phyloP scores from a whole-genome alignment of 1,140 invertebrate genomes.

The Drosophila aff. region DNA sequence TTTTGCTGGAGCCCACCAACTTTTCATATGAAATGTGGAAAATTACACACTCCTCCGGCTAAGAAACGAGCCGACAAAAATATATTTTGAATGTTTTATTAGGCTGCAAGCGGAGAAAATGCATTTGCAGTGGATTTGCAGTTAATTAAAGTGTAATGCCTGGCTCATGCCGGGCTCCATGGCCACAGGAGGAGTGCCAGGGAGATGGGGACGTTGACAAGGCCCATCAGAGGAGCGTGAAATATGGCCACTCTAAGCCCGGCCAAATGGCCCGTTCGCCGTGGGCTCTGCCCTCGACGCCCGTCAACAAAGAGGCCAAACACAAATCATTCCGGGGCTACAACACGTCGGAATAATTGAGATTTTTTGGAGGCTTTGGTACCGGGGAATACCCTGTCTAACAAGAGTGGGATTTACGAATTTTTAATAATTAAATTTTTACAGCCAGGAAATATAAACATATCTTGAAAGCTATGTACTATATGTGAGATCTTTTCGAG shows the following conservation, averaged over 20 bases:
- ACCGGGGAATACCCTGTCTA: background rate
- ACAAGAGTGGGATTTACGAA: background rate
- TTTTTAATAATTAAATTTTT: background rate
- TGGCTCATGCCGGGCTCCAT: conserved; percentile 2
- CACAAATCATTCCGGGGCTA: conserved; percentile 45
- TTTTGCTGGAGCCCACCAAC: conserved; percentile 52
- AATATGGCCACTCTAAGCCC: conserved; percentile 59
- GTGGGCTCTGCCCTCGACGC: conserved; percentile 37
- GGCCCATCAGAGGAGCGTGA: conserved; percentile 67
- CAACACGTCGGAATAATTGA: conserved; percentile 28
- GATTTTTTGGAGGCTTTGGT: background rate
- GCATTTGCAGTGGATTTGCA: conserved; percentile 57
- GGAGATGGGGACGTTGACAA: conserved; percentile 44
- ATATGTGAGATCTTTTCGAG: background rate
- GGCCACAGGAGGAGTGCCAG: background rate
- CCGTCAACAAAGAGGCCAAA: conserved; percentile 54
- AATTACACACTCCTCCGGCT: conserved; percentile 55
- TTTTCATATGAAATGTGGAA: conserved; percentile 72
- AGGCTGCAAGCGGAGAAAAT: conserved; percentile 40
- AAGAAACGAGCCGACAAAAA: conserved; percentile 67
- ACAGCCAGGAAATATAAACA: rapidly evolving
- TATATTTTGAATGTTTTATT: conserved; percentile 74
- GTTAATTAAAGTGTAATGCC: conserved; percentile 71
- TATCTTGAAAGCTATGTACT: background rate
- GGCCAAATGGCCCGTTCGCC: conserved; percentile 56